Conservation (phyloP, 1,140 invertebrate species). For the Pemphigus obesinymphae region DNA sequence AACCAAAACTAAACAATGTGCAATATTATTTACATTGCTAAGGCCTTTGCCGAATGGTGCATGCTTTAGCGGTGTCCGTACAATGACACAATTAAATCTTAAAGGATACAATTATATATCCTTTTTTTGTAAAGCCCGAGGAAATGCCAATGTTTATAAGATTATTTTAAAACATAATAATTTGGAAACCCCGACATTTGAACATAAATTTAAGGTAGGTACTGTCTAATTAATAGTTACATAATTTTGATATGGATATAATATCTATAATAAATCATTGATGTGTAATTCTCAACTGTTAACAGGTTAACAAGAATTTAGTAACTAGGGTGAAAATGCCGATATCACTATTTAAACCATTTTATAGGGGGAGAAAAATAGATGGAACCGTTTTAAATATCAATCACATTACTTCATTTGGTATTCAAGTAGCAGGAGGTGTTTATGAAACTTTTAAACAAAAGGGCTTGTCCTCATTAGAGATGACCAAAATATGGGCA, state of each 20-base stretch:
- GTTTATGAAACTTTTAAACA: constrained; percentile 63
- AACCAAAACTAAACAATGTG: constrained; percentile 58
- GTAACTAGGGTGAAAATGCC: constrained; percentile 56
- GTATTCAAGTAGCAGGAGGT: constrained; percentile 64
- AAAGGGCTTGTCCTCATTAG: constrained; percentile 60
- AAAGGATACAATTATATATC: constrained; percentile 54
- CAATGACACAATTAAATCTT: constrained; percentile 54
- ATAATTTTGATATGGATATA: no score
- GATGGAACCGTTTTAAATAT: constrained; percentile 55
- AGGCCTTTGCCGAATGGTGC: constrained; percentile 68
- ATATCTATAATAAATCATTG: no score
- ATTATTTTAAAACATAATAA: constrained; percentile 59
- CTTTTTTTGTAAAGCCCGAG: constrained; percentile 59
- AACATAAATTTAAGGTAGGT: constrained; percentile 63
- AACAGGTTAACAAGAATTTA: constrained; percentile 54
- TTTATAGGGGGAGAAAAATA: constrained; percentile 58
- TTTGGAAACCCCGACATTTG: constrained; percentile 57
- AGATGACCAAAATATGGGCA: constrained; percentile 55
- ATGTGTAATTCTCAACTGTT: no score
- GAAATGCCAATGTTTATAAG: constrained; percentile 56
- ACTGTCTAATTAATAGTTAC: no score
- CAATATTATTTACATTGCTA: constrained; percentile 62
- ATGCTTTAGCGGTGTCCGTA: constrained; percentile 62
- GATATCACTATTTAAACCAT: constrained; percentile 60
- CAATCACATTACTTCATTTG: constrained; percentile 59